These are phyloP conservation scores for Scolopax mira DNA, from an alignment of 2,113 vertebrate genomes.

Conservation along the genomic window DNA sequence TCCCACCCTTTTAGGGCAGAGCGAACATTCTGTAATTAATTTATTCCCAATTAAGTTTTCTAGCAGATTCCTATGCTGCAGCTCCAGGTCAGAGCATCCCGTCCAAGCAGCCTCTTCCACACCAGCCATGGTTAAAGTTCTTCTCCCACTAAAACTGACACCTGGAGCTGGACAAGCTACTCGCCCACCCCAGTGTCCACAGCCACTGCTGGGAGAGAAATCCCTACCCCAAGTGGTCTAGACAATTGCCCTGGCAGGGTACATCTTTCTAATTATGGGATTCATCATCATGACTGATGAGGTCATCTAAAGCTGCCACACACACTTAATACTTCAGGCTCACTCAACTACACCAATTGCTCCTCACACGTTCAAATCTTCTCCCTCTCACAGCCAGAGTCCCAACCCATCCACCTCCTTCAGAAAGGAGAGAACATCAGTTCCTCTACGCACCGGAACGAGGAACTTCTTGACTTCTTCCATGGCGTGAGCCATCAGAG, in stretches of 20 bases:
- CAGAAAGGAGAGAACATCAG: not conserved
- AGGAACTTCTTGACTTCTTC: constrained; percentile 99
- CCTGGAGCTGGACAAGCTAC: not conserved
- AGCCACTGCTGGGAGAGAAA: not conserved
- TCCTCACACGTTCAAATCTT: not conserved
- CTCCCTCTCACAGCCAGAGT: not conserved
- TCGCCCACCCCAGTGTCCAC: not conserved
- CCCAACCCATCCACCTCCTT: not conserved
- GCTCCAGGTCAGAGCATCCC: not conserved
- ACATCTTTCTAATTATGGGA: not conserved
- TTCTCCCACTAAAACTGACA: not conserved
- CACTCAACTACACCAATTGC: not conserved
- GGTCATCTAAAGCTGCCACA: not conserved
- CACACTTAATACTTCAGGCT: not conserved
- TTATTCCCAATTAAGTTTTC: not conserved
- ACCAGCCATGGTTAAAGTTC: not conserved
- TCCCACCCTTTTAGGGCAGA: too few relatives aligned
- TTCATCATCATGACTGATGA: not conserved
- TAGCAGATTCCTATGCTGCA: not conserved
- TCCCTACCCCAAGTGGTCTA: not conserved
- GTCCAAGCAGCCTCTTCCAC: not conserved
- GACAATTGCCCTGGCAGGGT: not conserved
- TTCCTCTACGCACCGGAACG: constrained; percentile 85
- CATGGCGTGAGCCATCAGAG: constrained; percentile 97
- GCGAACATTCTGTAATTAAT: not conserved